Percentiles rank a stretch among this genome's conserved stretches.
These are phyloP conservation scores for Epizoanthus stellaris DNA, from an alignment of 92 coral and sea anemone species.

Conservation along the genomic window DNA sequence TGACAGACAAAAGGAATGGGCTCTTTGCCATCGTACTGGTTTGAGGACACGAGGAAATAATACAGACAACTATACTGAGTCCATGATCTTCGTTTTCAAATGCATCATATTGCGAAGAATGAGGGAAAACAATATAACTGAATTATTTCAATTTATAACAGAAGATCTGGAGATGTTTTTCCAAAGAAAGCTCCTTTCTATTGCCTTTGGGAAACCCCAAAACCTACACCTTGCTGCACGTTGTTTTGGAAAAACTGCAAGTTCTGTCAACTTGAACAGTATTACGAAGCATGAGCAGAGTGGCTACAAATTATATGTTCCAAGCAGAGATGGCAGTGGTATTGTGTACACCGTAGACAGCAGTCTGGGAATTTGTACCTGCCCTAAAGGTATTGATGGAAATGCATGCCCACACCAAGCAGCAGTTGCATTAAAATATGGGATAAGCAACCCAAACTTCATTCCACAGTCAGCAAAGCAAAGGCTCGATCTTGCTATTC, in stretches of 20 bases:
- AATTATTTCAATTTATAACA: conserved; percentile 57
- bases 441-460: conserved; percentile 45
- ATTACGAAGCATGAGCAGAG: conserved; percentile 33
- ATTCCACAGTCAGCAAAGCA: conserved; percentile 57
- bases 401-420: conserved; percentile 67
- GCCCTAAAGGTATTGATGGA: conserved; percentile 51
- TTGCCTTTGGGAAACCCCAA: conserved; percentile 57
- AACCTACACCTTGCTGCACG: conserved; percentile 54
- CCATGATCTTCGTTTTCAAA: conserved; percentile 62
- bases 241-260: conserved; percentile 56
- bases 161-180: conserved; percentile 63
- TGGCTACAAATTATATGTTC: conserved; percentile 53
- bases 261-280: conserved; percentile 36
- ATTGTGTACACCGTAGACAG: conserved; percentile 42
- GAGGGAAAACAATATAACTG: conserved; percentile 60
- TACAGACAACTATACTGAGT: conserved; percentile 73
- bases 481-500: conserved; percentile 56
- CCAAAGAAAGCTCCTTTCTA: conserved; percentile 53
- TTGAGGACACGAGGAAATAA: conserved; percentile 72
- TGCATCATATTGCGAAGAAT: conserved; percentile 49
- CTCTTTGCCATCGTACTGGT: conserved; percentile 39
- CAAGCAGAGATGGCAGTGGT: conserved; percentile 43
- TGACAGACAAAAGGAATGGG: conserved; percentile 54
- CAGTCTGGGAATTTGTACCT: conserved; percentile 57
- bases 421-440: conserved; percentile 61